Percentiles rank a stretch among this genome's conserved stretches.
Conservation (phyloP, 2,888 invertebrate species). For the Glaucopsyche alexis region DNA sequence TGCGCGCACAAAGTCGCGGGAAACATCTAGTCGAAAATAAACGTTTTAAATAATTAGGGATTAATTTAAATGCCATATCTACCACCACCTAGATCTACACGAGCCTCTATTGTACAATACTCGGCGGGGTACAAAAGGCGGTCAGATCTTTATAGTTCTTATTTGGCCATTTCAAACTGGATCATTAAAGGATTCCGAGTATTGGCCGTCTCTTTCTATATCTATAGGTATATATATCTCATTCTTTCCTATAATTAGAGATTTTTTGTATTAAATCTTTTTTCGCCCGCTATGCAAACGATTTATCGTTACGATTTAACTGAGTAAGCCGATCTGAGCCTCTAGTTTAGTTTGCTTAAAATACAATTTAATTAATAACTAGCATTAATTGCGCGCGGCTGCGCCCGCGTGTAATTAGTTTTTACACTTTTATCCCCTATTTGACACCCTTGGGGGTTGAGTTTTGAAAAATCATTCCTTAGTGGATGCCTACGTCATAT, state of each 20-base stretch:
- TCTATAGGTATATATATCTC: neutral
- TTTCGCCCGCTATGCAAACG: too few species aligned
- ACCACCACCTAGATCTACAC: neutral
- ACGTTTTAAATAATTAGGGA: neutral
- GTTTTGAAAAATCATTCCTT: too few species aligned
- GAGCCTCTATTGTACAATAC: neutral
- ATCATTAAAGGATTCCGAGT: conserved; percentile 9
- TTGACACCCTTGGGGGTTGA: too few species aligned
- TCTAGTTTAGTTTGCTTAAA: too few species aligned
- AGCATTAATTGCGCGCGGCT: too few species aligned
- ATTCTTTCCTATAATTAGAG: neutral
- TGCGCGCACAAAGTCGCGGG: too few species aligned
- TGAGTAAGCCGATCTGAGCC: too few species aligned
- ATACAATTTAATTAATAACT: too few species aligned
- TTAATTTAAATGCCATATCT: neutral
- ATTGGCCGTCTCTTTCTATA: neutral
- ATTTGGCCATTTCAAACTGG: neutral
- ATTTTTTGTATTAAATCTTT: neutral
- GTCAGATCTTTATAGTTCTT: neutral
- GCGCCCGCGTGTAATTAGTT: too few species aligned
- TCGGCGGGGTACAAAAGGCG: neutral
- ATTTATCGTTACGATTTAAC: too few species aligned
- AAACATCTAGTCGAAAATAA: neutral
- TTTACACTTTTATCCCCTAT: too few species aligned
- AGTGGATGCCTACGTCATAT: too few species aligned